Evolutionary conservation across 2,888 invertebrate genomes (phyloP).

Genomic region (Leucania comma): DNA sequence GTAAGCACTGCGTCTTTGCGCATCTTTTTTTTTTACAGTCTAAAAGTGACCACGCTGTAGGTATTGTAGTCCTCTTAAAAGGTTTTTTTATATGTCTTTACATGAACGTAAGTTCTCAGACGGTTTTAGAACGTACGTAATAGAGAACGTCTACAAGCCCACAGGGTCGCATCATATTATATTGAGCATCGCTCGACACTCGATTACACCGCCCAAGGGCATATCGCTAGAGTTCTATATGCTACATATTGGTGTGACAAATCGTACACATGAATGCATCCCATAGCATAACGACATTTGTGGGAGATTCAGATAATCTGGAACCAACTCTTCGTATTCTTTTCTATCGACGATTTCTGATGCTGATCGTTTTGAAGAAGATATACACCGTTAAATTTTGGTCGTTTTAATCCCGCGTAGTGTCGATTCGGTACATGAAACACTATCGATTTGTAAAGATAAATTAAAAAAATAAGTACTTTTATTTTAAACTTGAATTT

Average conservation of each 20-base stretch:
- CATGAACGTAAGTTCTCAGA: background rate
- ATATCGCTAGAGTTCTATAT: slow-evolving; percentile 12
- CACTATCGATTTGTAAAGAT: too few relatives aligned
- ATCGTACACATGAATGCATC: slow-evolving; percentile 31
- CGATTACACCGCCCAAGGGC: slow-evolving; percentile 45
- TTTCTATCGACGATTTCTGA: background rate
- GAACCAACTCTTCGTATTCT: background rate
- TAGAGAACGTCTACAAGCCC: slow-evolving; percentile 2
- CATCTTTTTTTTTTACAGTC: too few relatives aligned
- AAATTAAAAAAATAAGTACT: too few relatives aligned
- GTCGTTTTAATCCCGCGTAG: too few relatives aligned
- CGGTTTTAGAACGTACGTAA: background rate
- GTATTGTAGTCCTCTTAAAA: too few relatives aligned
- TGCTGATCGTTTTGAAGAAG: background rate
- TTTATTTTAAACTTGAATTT: too few relatives aligned
- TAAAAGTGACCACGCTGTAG: too few relatives aligned
- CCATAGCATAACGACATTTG: slow-evolving; percentile 32
- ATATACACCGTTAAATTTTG: too few relatives aligned
- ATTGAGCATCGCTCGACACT: slow-evolving; percentile 41
- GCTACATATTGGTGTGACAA: slow-evolving; percentile 26
- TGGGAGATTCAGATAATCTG: slow-evolving; percentile 12
- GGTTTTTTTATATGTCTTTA: background rate
- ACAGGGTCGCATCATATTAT: slow-evolving; percentile 22
- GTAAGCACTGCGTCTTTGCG: too few relatives aligned
- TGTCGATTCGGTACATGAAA: too few relatives aligned